A percentile compares a stretch with the other conserved stretches of the same genome.
Conservation (phyloP, 2,113 vertebrate species). For the Mobula birostris region DNA sequence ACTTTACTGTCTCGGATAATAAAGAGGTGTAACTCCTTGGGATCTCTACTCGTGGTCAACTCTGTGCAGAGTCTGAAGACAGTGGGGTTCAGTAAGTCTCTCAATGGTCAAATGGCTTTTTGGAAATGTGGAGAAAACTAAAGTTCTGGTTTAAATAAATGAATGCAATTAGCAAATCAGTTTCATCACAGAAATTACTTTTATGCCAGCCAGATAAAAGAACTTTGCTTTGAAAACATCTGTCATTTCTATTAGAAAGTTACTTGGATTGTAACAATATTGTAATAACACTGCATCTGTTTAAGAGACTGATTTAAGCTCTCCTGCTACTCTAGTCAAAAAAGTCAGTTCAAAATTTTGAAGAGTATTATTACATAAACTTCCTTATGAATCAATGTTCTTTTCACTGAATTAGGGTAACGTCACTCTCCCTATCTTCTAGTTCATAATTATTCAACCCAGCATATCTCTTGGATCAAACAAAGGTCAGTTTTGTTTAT, state of each 20-base stretch:
- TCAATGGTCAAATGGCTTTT: not conserved
- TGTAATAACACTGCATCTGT: not conserved
- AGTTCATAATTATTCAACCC: not conserved
- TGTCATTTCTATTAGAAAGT: not conserved
- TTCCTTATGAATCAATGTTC: not conserved
- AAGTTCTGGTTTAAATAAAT: not conserved
- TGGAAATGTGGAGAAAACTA: not conserved
- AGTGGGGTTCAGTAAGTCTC: not conserved
- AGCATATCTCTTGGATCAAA: not conserved
- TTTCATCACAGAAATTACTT: not conserved
- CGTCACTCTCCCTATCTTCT: not conserved
- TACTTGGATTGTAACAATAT: not conserved
- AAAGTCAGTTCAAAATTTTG: not conserved
- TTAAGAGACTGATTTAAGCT: not conserved
- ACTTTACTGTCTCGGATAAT: not conserved
- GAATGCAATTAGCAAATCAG: not conserved
- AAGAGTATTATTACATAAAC: not conserved
- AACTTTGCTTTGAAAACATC: not conserved
- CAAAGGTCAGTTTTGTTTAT: not conserved
- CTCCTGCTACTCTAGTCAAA: not conserved
- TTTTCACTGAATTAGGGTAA: not conserved
- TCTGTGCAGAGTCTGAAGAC: not conserved
- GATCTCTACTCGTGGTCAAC: not conserved
- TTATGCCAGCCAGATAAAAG: not conserved
- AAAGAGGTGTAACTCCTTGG: not conserved